Evolutionary conservation across 2,797 vertebrate species (phyloP).

Genomic region (Notoglanidium macrostoma): DNA sequence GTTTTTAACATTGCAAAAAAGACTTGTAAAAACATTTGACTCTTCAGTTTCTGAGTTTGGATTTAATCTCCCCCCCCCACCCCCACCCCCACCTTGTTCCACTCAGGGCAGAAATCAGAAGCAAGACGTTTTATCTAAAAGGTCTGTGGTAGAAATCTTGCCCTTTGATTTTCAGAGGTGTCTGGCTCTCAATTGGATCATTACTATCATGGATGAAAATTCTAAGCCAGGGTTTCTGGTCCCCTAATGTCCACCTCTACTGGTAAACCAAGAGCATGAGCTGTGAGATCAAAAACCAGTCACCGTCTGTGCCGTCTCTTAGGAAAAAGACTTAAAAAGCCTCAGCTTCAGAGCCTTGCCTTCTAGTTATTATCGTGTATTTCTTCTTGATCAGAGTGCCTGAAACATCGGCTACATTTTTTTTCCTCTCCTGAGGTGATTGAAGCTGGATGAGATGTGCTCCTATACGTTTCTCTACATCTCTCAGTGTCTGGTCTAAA

Average conservation of each 20-base stretch:
- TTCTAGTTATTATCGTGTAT: slow-evolving; percentile 59
- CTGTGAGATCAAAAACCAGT: slow-evolving; percentile 31
- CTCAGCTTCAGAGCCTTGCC: slow-evolving; percentile 52
- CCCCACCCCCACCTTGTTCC: background rate
- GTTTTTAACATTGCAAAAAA: background rate
- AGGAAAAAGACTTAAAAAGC: slow-evolving; percentile 34
- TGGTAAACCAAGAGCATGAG: slow-evolving; percentile 21
- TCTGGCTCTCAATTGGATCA: slow-evolving; percentile 51
- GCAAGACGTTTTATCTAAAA: slow-evolving; percentile 11
- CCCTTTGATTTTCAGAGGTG: slow-evolving; percentile 57
- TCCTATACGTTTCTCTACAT: background rate
- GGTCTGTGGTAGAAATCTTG: slow-evolving; percentile 29
- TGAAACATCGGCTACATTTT: slow-evolving; percentile 67
- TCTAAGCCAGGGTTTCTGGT: slow-evolving; percentile 54
- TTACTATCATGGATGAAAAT: slow-evolving; percentile 49
- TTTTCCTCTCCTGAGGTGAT: background rate
- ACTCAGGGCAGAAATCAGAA: slow-evolving; percentile 28
- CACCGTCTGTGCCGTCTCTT: slow-evolving; percentile 33
- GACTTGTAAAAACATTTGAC: background rate
- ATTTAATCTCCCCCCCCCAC: background rate
- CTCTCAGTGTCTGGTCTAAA: background rate
- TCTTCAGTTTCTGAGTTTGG: background rate
- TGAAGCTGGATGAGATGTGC: background rate
- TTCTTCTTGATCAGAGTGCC: slow-evolving; percentile 71
- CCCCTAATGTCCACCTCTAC: slow-evolving; percentile 48